phyloP scores from a whole-genome alignment of 2,888 invertebrate species.

The Oscheius myriophilus region DNA sequence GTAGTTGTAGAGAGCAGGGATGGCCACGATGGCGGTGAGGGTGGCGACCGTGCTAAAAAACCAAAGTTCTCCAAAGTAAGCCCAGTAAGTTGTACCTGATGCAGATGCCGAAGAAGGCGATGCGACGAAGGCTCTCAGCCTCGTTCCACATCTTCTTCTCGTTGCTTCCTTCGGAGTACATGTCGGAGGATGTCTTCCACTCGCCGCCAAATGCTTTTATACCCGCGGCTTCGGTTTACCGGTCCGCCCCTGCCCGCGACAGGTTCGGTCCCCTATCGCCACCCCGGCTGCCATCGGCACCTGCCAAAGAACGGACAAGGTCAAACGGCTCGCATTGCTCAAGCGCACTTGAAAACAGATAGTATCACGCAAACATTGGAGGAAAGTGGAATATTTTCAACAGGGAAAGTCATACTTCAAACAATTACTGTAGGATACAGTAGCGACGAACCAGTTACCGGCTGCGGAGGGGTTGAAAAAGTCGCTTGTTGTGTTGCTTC shows the following conservation, averaged over 20 bases:
- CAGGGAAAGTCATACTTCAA: no score
- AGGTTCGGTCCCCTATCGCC: slow-evolving; percentile 24
- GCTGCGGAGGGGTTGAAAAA: no score
- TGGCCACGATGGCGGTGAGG: slow-evolving; percentile 64
- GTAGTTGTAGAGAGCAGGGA: slow-evolving; percentile 70
- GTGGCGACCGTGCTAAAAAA: slow-evolving; percentile 65
- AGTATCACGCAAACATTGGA: no score
- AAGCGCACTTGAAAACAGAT: no score
- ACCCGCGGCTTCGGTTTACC: slow-evolving; percentile 32
- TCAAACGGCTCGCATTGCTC: no score
- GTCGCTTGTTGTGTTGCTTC: no score
- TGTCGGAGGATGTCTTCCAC: slow-evolving; percentile 17
- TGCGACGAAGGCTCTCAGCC: slow-evolving; percentile 58
- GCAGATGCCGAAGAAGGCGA: slow-evolving; percentile 63
- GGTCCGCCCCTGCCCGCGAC: slow-evolving; percentile 31
- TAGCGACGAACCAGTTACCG: no score
- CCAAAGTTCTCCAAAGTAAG: neutral
- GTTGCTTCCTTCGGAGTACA: slow-evolving; percentile 36
- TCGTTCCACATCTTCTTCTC: slow-evolving; percentile 59
- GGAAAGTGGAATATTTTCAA: no score
- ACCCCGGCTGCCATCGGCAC: slow-evolving; percentile 17
- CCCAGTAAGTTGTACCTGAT: slow-evolving; percentile 44
- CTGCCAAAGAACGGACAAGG: no score
- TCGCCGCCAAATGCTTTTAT: slow-evolving; percentile 15
- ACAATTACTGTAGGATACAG: no score